A percentile compares a stretch with the other conserved stretches of the same genome.
Evolutionary conservation across 2,888 invertebrate species (phyloP).

Genomic region (Polydrusus cervinus): DNA sequence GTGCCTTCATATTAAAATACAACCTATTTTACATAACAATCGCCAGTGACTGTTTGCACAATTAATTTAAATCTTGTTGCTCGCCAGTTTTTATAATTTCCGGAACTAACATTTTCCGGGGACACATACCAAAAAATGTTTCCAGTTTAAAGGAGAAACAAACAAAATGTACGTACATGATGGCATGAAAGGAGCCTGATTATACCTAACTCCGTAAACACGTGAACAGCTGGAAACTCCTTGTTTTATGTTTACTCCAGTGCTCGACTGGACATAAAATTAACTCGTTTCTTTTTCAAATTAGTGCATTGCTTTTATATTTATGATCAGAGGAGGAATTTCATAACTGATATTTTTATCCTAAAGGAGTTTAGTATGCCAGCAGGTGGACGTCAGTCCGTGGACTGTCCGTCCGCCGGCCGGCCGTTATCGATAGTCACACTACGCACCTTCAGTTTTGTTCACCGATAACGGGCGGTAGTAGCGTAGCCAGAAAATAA

Average conservation of each 20-base stretch:
- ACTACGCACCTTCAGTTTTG: too few species aligned
- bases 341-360: too few species aligned
- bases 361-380: too few species aligned
- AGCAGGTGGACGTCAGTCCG: too few species aligned
- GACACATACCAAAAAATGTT: constrained; percentile 29
- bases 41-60: too few species aligned
- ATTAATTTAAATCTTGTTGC: constrained; percentile 39
- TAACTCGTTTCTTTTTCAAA: background rate
- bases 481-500: too few species aligned
- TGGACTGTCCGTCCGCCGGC: too few species aligned
- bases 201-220: background rate
- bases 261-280: background rate
- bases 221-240: constrained; percentile 2
- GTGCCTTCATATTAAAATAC: background rate
- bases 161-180: constrained; percentile 30
- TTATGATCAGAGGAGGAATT: too few species aligned
- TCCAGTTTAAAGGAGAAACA: constrained; percentile 27
- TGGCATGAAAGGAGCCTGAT: constrained; percentile 5
- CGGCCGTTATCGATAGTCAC: too few species aligned
- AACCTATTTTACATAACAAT: constrained; percentile 3
- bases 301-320: background rate
- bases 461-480: too few species aligned
- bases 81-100: constrained; percentile 49
- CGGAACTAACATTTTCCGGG: constrained; percentile 37
- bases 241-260: background rate